These are phyloP conservation scores for Syrista parreyssii DNA, from an alignment of 2,888 invertebrate species.

Conservation along the genomic window DNA sequence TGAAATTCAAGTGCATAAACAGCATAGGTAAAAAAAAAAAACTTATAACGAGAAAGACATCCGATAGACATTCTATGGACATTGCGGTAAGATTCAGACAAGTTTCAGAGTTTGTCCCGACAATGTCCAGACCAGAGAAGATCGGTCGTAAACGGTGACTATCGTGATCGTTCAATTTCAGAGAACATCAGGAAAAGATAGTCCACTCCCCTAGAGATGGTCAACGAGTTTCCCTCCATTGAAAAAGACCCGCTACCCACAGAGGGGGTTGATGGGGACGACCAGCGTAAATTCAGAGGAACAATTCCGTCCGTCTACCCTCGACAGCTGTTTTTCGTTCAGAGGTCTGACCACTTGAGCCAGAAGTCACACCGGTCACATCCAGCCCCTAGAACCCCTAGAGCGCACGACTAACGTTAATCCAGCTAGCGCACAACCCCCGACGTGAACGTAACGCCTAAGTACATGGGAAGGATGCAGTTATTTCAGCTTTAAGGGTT, in stretches of 20 bases:
- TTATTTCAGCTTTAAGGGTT: not conserved
- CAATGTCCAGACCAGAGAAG: not conserved
- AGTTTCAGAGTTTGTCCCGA: no score
- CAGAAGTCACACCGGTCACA: not conserved
- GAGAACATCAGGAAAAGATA: not conserved
- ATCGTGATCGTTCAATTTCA: not conserved
- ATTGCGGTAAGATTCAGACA: not conserved
- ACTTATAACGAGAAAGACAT: not conserved
- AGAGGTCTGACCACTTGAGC: not conserved
- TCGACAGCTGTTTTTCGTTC: not conserved
- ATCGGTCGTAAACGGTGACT: not conserved
- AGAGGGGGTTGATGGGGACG: no score
- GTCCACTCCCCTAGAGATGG: not conserved
- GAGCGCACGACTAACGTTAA: not conserved
- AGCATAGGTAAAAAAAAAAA: no score
- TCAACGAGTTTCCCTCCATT: not conserved
- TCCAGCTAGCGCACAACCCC: not conserved
- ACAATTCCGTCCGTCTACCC: not conserved
- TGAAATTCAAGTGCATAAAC: not conserved
- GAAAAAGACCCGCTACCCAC: not conserved
- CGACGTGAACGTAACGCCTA: not conserved
- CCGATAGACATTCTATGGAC: no score
- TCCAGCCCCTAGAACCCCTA: no score
- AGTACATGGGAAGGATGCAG: not conserved
- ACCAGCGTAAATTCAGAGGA: not conserved